Percentiles rank a stretch among this genome's conserved stretches.
Evolutionary conservation across 1,140 invertebrate species (phyloP).

Genomic region (Drosophila takahashii): DNA sequence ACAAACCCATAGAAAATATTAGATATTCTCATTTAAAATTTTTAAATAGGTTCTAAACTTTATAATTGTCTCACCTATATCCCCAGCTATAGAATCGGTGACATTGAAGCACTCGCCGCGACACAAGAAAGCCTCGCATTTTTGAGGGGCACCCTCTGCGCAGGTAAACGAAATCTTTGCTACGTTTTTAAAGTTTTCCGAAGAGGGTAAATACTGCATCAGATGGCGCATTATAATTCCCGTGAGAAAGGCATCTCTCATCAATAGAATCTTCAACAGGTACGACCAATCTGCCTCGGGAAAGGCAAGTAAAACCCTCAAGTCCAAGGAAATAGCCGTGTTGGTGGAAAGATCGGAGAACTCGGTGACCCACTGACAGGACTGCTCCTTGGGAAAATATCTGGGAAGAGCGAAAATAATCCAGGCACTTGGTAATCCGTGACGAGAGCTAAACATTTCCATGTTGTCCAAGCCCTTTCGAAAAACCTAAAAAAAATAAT

Average conservation of each 20-base stretch:
- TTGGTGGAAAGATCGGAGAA: constrained; percentile 86
- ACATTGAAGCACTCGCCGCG: constrained; percentile 85
- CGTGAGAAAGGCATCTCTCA: constrained; percentile 87
- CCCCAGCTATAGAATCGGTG: constrained; percentile 67
- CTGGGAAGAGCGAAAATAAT: constrained; percentile 88
- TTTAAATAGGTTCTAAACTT: no score
- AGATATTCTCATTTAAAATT: no score
- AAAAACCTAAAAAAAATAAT: constrained; percentile 85
- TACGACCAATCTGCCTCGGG: constrained; percentile 91
- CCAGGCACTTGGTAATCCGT: constrained; percentile 87
- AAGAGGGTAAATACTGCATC: constrained; percentile 79
- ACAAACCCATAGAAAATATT: neutral
- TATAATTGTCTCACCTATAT: constrained; percentile 50
- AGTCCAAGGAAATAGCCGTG: constrained; percentile 88
- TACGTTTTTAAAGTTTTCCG: constrained; percentile 81
- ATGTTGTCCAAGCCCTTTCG: constrained; percentile 86
- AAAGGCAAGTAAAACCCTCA: constrained; percentile 90
- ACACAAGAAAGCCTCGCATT: constrained; percentile 89
- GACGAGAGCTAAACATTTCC: constrained; percentile 85
- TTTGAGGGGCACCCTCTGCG: constrained; percentile 65
- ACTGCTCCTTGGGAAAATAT: constrained; percentile 86
- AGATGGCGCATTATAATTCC: constrained; percentile 84
- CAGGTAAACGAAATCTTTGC: constrained; percentile 74
- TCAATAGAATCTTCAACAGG: constrained; percentile 89
- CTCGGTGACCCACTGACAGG: constrained; percentile 84